Conservation (phyloP, 1,140 invertebrate genomes). For the Vollenhovia emeryi region DNA sequence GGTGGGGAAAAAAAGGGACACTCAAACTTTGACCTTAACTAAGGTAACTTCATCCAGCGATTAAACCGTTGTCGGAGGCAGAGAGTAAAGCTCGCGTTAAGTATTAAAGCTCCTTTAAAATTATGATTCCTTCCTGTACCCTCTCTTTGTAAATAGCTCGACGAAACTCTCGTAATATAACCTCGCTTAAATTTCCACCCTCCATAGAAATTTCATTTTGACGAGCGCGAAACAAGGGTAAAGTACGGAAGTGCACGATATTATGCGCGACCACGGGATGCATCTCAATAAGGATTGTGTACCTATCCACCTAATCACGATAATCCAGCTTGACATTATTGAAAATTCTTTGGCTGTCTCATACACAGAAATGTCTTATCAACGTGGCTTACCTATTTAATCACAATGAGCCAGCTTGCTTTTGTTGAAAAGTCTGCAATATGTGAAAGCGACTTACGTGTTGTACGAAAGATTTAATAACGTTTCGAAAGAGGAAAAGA, state of each 20-base stretch:
- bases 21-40: slow-evolving; percentile 38
- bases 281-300: slow-evolving; percentile 48
- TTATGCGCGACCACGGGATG: slow-evolving; percentile 36
- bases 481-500: background rate
- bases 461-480: background rate
- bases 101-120: slow-evolving; percentile 42
- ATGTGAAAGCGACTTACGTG: background rate
- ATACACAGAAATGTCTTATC: background rate
- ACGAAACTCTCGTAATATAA: slow-evolving; percentile 53
- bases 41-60: slow-evolving; percentile 61
- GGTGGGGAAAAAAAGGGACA: background rate
- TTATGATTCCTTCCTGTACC: slow-evolving; percentile 55
- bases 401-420: background rate
- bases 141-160: slow-evolving; percentile 55
- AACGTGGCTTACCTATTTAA: background rate
- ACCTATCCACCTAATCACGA: slow-evolving; percentile 37
- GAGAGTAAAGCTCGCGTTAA: slow-evolving; percentile 28
- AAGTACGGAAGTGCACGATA: slow-evolving; percentile 38
- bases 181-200: slow-evolving; percentile 52
- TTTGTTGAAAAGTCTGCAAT: background rate
- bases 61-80: slow-evolving; percentile 63
- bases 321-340: slow-evolving; percentile 36
- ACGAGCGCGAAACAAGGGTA: slow-evolving; percentile 52
- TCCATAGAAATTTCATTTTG: slow-evolving; percentile 59
- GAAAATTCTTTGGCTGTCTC: slow-evolving; percentile 12